Base-by-base conservation (phyloP, 2,797 vertebrate species). In the Yasuhikotakia modesta region DNA sequence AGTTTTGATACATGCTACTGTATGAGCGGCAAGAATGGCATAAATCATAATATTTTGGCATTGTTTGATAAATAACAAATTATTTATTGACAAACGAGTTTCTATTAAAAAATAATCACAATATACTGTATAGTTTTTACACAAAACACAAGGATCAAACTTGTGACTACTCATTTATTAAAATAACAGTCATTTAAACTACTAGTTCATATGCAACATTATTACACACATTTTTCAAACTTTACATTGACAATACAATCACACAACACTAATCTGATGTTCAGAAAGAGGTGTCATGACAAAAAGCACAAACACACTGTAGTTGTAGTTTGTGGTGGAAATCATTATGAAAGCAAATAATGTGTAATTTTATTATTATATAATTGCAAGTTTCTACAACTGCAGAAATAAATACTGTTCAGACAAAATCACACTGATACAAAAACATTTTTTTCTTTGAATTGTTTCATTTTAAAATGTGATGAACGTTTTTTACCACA, bases 161-260 rank as follows among this genome's bases (percentile, higher is more conserved):
- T 70, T 22, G 43, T 13, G 22, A 61, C 10, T 14, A 22, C 22
- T 5, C 8, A 16, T 73, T 66, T 76, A 76, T 67, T 76, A 66
- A 22, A 76, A 27, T 67, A 67, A 75, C 52, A 57, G 63, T 67
- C 63, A 76, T 45, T 66, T 21, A 55, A 75, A 48, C 22, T 21
- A 66, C 22, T 57, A 39, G 60, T 43, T 74, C 10, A 43, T 55
- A 63, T n/a, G 65, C 30, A 53, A 65, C 22, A 61, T 53, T 10
- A 39, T 58, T 66, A 67, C 22, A 60, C 48, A 65, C 66, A 43
- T 67, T 32, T 16, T 22, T 74, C 35, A 35, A 4, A 35, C 63
- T 45, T 55, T 32, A 71, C 66, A 55, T 64, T 68, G 35, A 53
- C 48, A 78, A 74, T 71, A 63, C 79, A 68, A 48, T 21, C 12